These are phyloP conservation scores for Idaea straminata DNA, from an alignment of 2,888 invertebrate genomes.

Conservation along the genomic window DNA sequence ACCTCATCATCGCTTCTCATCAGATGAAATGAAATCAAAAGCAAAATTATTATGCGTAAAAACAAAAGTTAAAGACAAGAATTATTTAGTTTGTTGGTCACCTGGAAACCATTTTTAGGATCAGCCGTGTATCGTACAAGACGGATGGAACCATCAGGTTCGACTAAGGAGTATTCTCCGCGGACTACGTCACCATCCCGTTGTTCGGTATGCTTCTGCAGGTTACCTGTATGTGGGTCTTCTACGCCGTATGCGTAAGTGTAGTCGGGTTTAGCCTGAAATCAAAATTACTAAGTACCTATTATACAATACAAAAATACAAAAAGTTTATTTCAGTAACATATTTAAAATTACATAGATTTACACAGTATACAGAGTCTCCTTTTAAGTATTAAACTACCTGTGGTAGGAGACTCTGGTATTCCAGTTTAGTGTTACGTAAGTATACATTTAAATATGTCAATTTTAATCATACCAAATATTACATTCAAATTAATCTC, in stretches of 20 bases:
- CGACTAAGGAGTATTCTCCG: slow-evolving; percentile 87
- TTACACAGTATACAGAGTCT: too few species aligned
- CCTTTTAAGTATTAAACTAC: too few species aligned
- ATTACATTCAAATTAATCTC: too few species aligned
- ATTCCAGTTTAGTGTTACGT: too few species aligned
- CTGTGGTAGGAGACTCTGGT: too few species aligned
- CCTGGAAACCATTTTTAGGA: slow-evolving; percentile 87
- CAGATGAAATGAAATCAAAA: slow-evolving; percentile 8
- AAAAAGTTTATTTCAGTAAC: too few species aligned
- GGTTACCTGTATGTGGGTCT: slow-evolving; percentile 86
- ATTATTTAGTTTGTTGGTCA: background rate
- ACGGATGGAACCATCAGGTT: slow-evolving; percentile 86
- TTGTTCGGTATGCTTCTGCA: slow-evolving; percentile 85
- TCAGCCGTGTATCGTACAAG: slow-evolving; percentile 88
- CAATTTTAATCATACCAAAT: too few species aligned
- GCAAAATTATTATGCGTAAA: slow-evolving; percentile 4
- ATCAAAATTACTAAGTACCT: background rate
- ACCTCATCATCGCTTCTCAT: too few species aligned
- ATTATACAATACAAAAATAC: too few species aligned
- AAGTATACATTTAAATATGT: too few species aligned
- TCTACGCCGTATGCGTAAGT: slow-evolving; percentile 88
- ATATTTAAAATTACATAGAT: too few species aligned
- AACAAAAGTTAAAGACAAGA: too few species aligned
- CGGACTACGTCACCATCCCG: slow-evolving; percentile 86
- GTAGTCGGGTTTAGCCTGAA: slow-evolving; percentile 87